These are phyloP conservation scores for Erynnis tages DNA, from an alignment of 2,888 invertebrate genomes.

Conservation along the genomic window DNA sequence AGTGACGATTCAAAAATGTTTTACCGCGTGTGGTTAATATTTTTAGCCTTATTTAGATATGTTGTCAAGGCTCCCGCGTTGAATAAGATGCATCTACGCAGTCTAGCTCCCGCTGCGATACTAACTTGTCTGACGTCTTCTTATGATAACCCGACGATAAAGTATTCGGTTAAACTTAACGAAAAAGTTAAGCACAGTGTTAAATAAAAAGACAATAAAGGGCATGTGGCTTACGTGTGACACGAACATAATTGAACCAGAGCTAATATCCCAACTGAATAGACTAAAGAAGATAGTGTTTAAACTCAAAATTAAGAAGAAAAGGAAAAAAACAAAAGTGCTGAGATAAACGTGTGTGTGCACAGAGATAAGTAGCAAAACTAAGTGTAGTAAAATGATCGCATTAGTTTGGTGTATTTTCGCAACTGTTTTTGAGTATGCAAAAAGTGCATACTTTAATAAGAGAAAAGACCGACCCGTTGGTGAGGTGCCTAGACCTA, in stretches of 20 bases:
- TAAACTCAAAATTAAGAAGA: conserved; percentile 48
- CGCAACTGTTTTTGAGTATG: conserved; percentile 55
- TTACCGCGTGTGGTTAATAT: conserved; percentile 43
- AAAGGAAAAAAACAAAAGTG: conserved; percentile 47
- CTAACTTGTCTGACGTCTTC: conserved; percentile 34
- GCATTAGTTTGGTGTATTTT: conserved; percentile 60
- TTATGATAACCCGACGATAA: conserved; percentile 62
- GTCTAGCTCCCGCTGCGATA: conserved; percentile 43
- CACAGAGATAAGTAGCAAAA: conserved; percentile 33
- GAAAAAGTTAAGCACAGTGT: conserved; percentile 28
- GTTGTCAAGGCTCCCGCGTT: conserved; percentile 50
- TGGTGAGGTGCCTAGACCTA: conserved; percentile 11
- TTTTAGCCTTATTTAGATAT: conserved; percentile 54
- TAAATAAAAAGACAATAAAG: conserved; percentile 24
- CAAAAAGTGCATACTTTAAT: conserved; percentile 40
- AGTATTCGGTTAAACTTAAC: conserved; percentile 31
- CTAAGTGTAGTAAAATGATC: conserved; percentile 50
- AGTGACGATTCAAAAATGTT: conserved; percentile 41
- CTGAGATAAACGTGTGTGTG: conserved; percentile 22
- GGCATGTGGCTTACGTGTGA: conserved; percentile 26
- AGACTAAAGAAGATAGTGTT: conserved; percentile 33
- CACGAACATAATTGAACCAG: conserved; percentile 31
- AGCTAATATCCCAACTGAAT: conserved; percentile 29
- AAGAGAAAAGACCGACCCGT: conserved; percentile 30
- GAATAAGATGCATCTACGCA: conserved; percentile 44